Evolutionary conservation across 2,113 vertebrate species (phyloP), one percentile per base, ranked within the genome.

Genomic region (Gadus chalcogrammus): DNA sequence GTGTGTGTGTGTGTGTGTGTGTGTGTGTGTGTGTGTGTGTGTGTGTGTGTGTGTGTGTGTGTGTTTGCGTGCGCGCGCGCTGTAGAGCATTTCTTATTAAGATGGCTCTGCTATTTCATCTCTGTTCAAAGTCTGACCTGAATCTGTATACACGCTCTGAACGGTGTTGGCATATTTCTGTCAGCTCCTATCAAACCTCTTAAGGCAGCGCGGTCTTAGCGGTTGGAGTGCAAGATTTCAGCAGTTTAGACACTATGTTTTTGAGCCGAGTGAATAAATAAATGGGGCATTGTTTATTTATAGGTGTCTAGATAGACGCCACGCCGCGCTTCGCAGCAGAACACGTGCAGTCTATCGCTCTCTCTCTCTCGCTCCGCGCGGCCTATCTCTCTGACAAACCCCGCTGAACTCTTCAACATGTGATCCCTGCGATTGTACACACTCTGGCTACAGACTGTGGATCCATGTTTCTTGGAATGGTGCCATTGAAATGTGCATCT

Each of bases 61-160:
- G 38, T 42, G 38, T 42, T 6, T 42, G 38, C 38, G 38, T 42
- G 38, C 38, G 38, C 68, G 38, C 68, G 78, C 87, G 86, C 81
- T 78, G 77, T 80, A 87, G 86, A 88, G 81, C 84, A 85, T 84
- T 55, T 88, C 81, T 88, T 85, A 86, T 85, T 82, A 88, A 86
- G 81, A 87, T 78, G 78, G 87, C 82, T 87, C 82, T 79, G 75
- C 78, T 63, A 70, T 88, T 89, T 90, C 88, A 91, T 89, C 87
- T 90, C 67, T 59, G 81, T 83, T 88, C 81, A 88, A 87, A 88
- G 86, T 85, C 83, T 87, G 88, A 87, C 87, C 88, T 89, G 85
- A 90, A 88, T 91, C 87, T 88, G 85, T 87, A 84, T 66, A 85
- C 85, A 83, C 53, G 61, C 79, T 84, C 85, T 74, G 69, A 79